These are phyloP conservation scores for Scylla paramamosain DNA, from an alignment of 1,140 invertebrate species.

Conservation along the genomic window DNA sequence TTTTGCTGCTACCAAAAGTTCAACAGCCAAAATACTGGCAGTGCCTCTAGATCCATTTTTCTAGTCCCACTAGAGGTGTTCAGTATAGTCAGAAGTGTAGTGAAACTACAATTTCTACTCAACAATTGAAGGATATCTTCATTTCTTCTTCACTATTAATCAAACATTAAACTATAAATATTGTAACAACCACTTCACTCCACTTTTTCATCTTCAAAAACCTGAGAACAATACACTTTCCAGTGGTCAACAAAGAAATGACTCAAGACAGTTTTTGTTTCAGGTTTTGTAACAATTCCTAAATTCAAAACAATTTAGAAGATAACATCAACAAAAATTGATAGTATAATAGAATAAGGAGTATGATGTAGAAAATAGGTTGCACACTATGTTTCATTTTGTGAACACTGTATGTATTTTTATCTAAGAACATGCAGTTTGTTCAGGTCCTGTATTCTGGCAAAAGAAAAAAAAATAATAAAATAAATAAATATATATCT, in stretches of 20 bases:
- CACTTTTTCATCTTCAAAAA: not conserved
- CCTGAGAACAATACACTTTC: not conserved
- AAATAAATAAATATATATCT: not conserved
- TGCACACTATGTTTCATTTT: not conserved
- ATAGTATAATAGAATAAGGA: not conserved
- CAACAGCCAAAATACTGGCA: slow-evolving; percentile 4
- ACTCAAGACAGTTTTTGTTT: not conserved
- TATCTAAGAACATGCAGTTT: not conserved
- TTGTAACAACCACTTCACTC: not conserved
- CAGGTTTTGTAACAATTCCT: not conserved
- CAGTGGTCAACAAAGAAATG: slow-evolving; percentile 1
- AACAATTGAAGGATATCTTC: not conserved
- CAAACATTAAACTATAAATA: slow-evolving; percentile 25
- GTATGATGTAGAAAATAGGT: not conserved
- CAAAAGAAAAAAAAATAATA: not conserved
- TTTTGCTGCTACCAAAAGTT: not conserved
- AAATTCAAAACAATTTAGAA: not conserved
- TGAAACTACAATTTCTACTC: not conserved
- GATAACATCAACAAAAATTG: not conserved
- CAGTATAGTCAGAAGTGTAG: not conserved
- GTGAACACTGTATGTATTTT: not conserved
- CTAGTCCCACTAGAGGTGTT: not conserved
- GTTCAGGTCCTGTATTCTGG: not conserved
- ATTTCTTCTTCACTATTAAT: not conserved
- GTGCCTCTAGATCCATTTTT: not conserved